phyloP scores from a whole-genome alignment of 1,140 invertebrate genomes.

The Euwallacea similis region DNA sequence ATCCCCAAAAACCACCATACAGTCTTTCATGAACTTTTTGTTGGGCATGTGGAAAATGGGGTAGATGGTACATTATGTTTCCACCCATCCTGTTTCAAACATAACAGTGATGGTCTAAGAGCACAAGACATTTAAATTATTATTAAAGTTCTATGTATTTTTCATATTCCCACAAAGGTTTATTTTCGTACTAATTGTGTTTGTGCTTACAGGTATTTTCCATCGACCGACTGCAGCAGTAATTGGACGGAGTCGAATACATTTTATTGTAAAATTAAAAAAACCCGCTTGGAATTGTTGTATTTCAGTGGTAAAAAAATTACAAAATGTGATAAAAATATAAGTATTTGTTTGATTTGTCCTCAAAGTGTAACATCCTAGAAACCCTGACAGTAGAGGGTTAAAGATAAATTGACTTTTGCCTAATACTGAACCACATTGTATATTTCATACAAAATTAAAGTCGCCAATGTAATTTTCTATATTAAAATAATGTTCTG shows the following conservation, averaged over 20 bases:
- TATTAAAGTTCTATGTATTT: not conserved
- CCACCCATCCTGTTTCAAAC: conserved; percentile 29
- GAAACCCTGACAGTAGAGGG: no score
- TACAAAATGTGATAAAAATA: conserved; percentile 14
- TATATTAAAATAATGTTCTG: no score
- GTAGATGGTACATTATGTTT: conserved; percentile 36
- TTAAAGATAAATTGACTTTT: no score
- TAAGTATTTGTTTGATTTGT: not conserved
- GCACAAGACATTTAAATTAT: conserved; percentile 32
- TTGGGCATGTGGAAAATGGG: conserved; percentile 9
- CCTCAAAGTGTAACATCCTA: no score
- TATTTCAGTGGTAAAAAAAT: conserved; percentile 11
- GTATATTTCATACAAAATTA: no score
- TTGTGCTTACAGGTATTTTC: conserved; percentile 39
- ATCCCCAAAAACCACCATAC: not conserved
- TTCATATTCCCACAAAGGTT: no score
- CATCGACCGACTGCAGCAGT: conserved; percentile 19
- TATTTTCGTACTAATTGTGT: conserved; percentile 8
- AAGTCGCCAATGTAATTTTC: no score
- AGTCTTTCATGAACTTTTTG: not conserved
- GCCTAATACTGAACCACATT: no score
- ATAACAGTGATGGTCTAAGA: conserved; percentile 38
- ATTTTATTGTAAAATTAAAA: conserved; percentile 32
- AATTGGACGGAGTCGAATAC: conserved; percentile 28
- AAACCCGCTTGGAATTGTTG: conserved; percentile 18